Evolutionary conservation across 2,888 invertebrate species (phyloP).

Genomic region (Apodemia zela): DNA sequence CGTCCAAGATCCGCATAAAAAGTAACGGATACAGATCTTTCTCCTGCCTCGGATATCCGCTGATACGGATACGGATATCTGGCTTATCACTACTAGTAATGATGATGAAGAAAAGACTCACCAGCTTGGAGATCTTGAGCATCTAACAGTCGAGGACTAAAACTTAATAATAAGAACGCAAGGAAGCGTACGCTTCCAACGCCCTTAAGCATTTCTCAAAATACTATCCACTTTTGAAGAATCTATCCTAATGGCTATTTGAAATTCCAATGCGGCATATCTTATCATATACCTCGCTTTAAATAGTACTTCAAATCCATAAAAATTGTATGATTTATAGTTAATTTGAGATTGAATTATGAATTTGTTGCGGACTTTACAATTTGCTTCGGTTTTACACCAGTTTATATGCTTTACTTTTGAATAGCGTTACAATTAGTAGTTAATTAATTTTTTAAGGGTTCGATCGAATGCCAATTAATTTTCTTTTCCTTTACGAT

Average conservation of each 20-base stretch:
- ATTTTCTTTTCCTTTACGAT: no score
- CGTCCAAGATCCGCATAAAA: no score
- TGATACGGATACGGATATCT: no score
- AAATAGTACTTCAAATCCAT: background rate
- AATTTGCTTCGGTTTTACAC: background rate
- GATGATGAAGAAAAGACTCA: slow-evolving; percentile 3
- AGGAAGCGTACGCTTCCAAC: slow-evolving; percentile 41
- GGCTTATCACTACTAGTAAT: no score
- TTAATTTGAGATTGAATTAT: background rate
- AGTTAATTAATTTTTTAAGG: slow-evolving; percentile 2
- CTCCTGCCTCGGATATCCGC: no score
- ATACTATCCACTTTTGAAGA: slow-evolving; percentile 11
- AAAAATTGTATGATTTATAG: slow-evolving; percentile 5
- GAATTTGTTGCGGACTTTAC: background rate
- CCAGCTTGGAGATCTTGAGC: slow-evolving; percentile 18
- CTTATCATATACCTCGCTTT: background rate
- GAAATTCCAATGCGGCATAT: slow-evolving; percentile 5
- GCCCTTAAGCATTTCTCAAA: slow-evolving; percentile 12
- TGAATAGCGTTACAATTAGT: background rate
- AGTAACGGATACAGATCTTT: no score
- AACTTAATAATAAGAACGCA: slow-evolving; percentile 37
- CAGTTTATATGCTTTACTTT: slow-evolving; percentile 7
- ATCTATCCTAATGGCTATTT: background rate
- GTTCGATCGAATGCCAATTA: no score
- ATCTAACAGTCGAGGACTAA: background rate